A percentile compares a stretch with the other conserved stretches of the same genome.
phyloP scores from a whole-genome alignment of 2,113 vertebrate genomes.

The Phrynosoma platyrhinos region DNA sequence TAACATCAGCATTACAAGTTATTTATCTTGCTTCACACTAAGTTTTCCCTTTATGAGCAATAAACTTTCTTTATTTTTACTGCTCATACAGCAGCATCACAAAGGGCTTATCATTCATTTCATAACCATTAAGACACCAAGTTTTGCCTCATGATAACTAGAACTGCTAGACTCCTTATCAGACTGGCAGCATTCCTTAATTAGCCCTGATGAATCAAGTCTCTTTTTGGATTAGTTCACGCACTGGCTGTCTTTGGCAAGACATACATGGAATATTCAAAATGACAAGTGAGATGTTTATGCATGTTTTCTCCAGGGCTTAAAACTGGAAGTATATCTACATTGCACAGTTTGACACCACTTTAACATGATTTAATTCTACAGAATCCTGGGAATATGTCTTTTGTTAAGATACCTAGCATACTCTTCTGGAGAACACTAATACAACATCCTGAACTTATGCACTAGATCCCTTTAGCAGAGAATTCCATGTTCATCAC shows the following conservation, averaged over 20 bases:
- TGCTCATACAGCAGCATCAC: background rate
- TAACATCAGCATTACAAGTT: slow-evolving; percentile 42
- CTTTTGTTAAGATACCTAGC: no score
- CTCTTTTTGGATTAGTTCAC: background rate
- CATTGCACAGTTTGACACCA: background rate
- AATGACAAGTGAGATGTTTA: background rate
- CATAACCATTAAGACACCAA: background rate
- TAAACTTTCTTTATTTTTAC: slow-evolving; percentile 11
- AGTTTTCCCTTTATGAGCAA: background rate
- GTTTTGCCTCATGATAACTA: background rate
- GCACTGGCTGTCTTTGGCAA: slow-evolving; percentile 27
- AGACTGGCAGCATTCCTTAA: background rate
- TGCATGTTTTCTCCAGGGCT: no score
- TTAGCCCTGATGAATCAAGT: background rate
- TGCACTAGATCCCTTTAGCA: no score
- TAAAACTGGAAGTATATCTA: background rate
- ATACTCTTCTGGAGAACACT: no score
- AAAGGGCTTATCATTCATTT: background rate
- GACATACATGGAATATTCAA: background rate
- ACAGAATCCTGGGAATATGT: no score
- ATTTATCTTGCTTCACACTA: slow-evolving; percentile 42
- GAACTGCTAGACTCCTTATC: background rate
- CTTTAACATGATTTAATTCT: no score
- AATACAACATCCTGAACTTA: no score
- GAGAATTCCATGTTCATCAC: no score